Percentiles rank a stretch among this genome's conserved stretches.
Evolutionary conservation across 2,888 invertebrate genomes (phyloP).

Genomic region (Spialia ferax): DNA sequence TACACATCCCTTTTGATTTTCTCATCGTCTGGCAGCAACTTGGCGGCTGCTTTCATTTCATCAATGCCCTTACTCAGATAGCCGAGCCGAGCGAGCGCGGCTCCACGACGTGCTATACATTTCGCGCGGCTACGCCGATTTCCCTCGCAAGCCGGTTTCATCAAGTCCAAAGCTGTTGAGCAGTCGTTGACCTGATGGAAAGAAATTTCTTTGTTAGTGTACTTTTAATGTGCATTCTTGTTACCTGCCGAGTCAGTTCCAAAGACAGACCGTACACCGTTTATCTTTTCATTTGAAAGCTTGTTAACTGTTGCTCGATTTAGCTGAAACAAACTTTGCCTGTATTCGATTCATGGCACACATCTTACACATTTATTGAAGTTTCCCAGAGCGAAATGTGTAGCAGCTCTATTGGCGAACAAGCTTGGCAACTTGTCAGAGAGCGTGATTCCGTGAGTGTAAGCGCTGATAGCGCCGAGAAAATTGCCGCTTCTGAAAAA

Average conservation of each 20-base stretch:
- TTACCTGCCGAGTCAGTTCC: too few relatives aligned
- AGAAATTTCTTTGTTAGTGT: not conserved
- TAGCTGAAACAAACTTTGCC: too few relatives aligned
- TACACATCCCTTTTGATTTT: conserved; percentile 88
- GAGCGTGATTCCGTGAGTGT: conserved; percentile 91
- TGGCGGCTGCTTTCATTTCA: conserved; percentile 91
- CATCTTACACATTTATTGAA: conserved; percentile 88
- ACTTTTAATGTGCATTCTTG: not conserved
- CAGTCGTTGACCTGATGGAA: conserved; percentile 80
- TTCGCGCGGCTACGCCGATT: conserved; percentile 91
- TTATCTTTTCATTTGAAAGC: too few relatives aligned
- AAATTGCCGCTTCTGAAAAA: conserved; percentile 92
- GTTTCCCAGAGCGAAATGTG: conserved; percentile 92
- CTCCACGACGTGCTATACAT: conserved; percentile 91
- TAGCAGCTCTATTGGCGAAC: conserved; percentile 92
- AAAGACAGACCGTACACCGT: too few relatives aligned
- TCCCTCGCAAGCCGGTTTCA: conserved; percentile 90
- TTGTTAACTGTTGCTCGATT: too few relatives aligned
- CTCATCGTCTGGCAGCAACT: conserved; percentile 88
- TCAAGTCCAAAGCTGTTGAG: conserved; percentile 90
- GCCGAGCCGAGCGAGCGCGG: conserved; percentile 90
- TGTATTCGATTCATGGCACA: not conserved
- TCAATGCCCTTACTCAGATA: conserved; percentile 89
- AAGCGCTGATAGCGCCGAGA: conserved; percentile 93
- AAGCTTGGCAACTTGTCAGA: conserved; percentile 91